phyloP scores from a whole-genome alignment of 2,113 vertebrate species.

The Anseranas semipalmata region DNA sequence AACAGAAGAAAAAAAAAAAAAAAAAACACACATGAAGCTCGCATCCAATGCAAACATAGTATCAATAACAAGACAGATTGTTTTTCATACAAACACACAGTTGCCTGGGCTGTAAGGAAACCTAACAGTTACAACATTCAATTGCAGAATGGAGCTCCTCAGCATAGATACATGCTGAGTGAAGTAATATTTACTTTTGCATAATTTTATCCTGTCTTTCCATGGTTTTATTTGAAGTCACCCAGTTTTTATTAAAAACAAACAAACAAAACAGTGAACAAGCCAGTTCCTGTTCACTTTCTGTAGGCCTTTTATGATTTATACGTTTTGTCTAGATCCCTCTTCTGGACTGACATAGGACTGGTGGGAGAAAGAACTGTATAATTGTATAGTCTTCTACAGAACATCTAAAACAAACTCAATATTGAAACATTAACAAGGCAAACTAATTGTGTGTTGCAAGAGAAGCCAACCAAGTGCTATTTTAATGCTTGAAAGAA shows the following conservation, averaged over 20 bases:
- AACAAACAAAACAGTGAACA: not conserved
- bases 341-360: not conserved
- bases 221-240: not conserved
- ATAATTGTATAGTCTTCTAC: not conserved
- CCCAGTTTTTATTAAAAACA: not conserved
- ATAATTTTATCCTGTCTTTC: not conserved
- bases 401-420: not conserved
- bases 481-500: not conserved
- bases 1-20: not conserved
- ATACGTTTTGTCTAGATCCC: not conserved
- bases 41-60: not conserved
- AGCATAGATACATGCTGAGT: not conserved
- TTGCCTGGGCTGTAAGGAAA: not conserved
- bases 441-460: not conserved
- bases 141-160: not conserved
- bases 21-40: not conserved
- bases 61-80: not conserved
- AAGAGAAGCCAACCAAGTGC: not conserved
- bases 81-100: not conserved
- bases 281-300: not conserved
- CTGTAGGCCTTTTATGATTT: not conserved
- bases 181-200: not conserved
- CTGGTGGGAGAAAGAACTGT: not conserved
- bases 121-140: not conserved
- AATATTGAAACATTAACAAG: not conserved